Conservation (phyloP, 2,113 vertebrate species). For the Tachysurus vachellii region DNA sequence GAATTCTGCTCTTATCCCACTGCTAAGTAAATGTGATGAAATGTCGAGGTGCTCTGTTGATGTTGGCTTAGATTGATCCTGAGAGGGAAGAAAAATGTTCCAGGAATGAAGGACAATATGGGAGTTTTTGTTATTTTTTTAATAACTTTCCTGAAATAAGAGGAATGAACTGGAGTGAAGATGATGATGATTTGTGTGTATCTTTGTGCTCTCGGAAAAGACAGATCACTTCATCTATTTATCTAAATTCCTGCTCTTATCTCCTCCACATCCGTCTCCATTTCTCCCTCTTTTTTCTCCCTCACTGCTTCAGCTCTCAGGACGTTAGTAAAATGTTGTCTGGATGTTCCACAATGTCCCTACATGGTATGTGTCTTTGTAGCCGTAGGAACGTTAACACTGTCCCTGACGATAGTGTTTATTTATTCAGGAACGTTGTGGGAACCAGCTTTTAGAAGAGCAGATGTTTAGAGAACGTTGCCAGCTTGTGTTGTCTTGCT, state of each 20-base stretch:
- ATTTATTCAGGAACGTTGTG: neutral
- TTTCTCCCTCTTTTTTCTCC: neutral
- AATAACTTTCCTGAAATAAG: constrained; percentile 39
- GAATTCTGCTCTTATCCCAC: constrained; percentile 34
- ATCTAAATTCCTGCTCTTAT: constrained; percentile 14
- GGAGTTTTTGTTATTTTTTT: constrained; percentile 13
- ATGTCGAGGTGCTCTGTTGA: constrained; percentile 37
- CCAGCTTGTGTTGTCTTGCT: neutral
- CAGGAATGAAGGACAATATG: constrained; percentile 26
- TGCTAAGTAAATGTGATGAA: constrained; percentile 39
- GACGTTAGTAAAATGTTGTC: neutral
- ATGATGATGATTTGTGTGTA: constrained; percentile 28
- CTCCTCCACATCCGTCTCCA: constrained; percentile 26
- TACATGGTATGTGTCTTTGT: neutral
- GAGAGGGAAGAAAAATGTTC: constrained; percentile 19
- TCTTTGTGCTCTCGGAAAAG: constrained; percentile 1
- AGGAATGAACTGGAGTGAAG: constrained; percentile 9
- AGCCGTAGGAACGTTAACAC: neutral
- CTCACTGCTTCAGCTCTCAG: neutral
- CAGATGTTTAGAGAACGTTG: neutral
- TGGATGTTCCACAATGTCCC: neutral
- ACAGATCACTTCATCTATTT: constrained; percentile 24
- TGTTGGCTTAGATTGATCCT: constrained; percentile 32
- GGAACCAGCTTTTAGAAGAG: neutral
- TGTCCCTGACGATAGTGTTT: neutral